These are phyloP conservation scores for Phenacoccus solenopsis DNA, from an alignment of 1,140 invertebrate genomes.

Conservation along the genomic window DNA sequence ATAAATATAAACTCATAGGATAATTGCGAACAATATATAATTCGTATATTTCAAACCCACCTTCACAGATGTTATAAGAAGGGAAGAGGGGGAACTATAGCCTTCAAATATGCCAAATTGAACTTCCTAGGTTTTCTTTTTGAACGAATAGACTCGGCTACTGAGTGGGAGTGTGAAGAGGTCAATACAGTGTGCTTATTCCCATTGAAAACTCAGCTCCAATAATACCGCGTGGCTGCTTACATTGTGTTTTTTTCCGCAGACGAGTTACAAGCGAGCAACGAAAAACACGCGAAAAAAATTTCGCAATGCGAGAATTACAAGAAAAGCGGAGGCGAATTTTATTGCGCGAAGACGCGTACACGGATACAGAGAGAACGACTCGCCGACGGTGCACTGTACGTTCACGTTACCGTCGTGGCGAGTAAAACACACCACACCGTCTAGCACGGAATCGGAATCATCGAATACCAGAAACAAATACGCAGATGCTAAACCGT, in stretches of 20 bases:
- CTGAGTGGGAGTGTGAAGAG: no score
- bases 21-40: no score
- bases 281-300: conserved; percentile 6
- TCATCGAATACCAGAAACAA: background rate
- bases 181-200: no score
- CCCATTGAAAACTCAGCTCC: no score
- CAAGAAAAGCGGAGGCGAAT: background rate
- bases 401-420: conserved; percentile 4
- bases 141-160: no score
- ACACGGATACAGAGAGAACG: conserved; percentile 8
- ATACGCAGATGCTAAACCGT: background rate
- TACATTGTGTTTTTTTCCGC: background rate
- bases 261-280: background rate
- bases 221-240: background rate
- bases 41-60: no score
- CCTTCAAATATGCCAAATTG: no score
- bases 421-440: background rate
- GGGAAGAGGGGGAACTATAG: no score
- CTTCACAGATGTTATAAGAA: no score
- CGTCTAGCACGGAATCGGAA: conserved; percentile 7
- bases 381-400: background rate
- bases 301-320: background rate
- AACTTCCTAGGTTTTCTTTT: no score
- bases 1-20: no score
- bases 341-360: background rate